Percentiles rank a stretch among this genome's conserved stretches.
Conservation (phyloP, 2,797 vertebrate genomes). For the Danio aesculapii region DNA sequence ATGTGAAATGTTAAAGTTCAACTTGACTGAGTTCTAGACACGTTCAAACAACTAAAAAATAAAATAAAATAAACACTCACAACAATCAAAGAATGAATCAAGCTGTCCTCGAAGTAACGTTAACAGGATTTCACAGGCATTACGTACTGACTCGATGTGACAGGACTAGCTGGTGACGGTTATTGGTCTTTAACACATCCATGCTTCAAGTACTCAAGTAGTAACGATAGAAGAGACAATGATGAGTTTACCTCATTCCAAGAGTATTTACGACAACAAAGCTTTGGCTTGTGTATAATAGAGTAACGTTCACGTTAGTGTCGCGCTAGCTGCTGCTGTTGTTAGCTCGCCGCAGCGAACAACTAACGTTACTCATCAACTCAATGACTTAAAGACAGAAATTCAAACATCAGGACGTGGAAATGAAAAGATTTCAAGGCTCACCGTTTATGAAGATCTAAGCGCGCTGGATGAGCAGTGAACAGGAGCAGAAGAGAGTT, state of each 20-base stretch:
- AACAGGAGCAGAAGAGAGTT: too few species aligned
- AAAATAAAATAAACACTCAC: not conserved
- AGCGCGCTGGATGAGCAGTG: not conserved
- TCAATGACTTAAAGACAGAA: not conserved
- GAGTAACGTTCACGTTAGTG: too few species aligned
- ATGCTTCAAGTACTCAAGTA: not conserved
- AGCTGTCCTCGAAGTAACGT: too few species aligned
- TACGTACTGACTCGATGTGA: not conserved
- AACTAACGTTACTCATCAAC: not conserved
- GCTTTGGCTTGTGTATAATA: not conserved
- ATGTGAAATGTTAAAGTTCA: not conserved
- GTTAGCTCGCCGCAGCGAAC: conserved; percentile 3
- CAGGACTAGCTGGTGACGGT: not conserved
- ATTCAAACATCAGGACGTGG: not conserved
- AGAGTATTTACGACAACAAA: not conserved
- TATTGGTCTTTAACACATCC: not conserved
- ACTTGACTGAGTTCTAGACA: not conserved
- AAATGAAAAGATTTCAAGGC: not conserved
- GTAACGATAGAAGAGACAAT: not conserved
- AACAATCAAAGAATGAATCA: too few species aligned
- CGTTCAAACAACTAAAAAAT: not conserved
- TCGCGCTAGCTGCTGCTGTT: conserved; percentile 26
- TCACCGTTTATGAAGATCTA: conserved; percentile 26
- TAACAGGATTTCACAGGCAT: not conserved
- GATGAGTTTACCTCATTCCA: not conserved